Percentiles rank a stretch among this genome's conserved stretches.
phyloP scores from a whole-genome alignment of 2,113 vertebrate species.

The Macroglossus sobrinus region DNA sequence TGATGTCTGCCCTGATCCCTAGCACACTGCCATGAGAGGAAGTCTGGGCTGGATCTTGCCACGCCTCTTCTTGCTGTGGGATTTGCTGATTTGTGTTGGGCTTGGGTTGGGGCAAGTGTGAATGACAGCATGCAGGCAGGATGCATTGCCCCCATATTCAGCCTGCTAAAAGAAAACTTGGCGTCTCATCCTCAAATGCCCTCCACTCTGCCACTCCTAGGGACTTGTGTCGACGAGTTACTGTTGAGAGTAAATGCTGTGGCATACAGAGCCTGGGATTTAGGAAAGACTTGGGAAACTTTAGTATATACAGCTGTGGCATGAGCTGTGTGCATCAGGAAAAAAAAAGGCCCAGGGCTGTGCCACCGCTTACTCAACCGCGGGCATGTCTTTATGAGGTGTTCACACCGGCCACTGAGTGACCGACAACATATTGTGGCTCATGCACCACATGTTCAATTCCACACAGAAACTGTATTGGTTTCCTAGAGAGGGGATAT shows the following conservation, averaged over 20 bases:
- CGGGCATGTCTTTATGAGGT: neutral
- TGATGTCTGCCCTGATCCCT: neutral
- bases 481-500: neutral
- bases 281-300: neutral
- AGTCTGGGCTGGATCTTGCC: neutral
- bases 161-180: neutral
- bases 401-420: neutral
- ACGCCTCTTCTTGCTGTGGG: neutral
- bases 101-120: neutral
- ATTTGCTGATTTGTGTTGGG: neutral
- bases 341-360: neutral
- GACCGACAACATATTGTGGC: slow-evolving; percentile 14
- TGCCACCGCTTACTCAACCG: neutral
- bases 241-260: neutral
- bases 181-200: neutral
- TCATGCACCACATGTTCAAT: neutral
- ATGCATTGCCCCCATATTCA: too few relatives aligned
- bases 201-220: neutral
- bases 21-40: neutral
- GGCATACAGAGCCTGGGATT: neutral
- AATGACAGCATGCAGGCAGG: neutral
- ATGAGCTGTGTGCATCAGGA: neutral
- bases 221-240: neutral
- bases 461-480: neutral
- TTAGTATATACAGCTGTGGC: neutral